Evolutionary conservation across 35 echinoderm and acorn worm genomes (phyloP), one percentile per base, ranked within the genome.

Genomic region (Lytechinus variegatus): DNA sequence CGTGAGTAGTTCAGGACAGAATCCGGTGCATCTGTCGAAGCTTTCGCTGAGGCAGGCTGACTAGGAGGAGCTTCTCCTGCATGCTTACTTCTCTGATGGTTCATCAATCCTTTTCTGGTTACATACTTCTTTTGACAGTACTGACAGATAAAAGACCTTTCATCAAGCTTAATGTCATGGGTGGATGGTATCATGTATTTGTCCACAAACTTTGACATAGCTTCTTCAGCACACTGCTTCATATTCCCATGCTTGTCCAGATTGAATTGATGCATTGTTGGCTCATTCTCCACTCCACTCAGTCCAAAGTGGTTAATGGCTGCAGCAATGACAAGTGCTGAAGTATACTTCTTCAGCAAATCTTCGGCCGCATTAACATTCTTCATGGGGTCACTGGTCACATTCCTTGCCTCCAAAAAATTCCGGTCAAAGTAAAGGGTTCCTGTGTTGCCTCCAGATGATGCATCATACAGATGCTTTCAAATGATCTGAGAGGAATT

Each of bases 361-460:
- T 96, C 89, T 8, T 89, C 87, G 6, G 95, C 95, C 24, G 95
- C 95, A 11, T 96, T 96, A 52, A 96, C 94, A 61, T 96, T 96
- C 14, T 66, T 94, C 95, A 96, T 96, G 52, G 89, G 95, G 55
- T 96, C 58, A 8, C 3, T 96, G 21, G 95, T 96, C 6, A 96
- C 95, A 52, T 28, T 56, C 21, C 89, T 19, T 27, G 95, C 89
- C 61, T 94, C 21, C 89, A 96, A 52, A 89, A 94, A 96, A 27
- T 96, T 96, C 4, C 89, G 7, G 3, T 4, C 95, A 8, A 56
- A 52, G 61, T 96, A 96, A 21, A 96, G 55, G 9, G 95, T 96
- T 21, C 87, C 95, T 28, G 57, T 96, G 95, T 96, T 90, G 44
- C 51, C 95, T 60, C 53, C 90, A 27, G 95, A 93, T 94, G 95